Evolutionary conservation across 2,797 vertebrate genomes (phyloP).

Genomic region (Chanos chanos): DNA sequence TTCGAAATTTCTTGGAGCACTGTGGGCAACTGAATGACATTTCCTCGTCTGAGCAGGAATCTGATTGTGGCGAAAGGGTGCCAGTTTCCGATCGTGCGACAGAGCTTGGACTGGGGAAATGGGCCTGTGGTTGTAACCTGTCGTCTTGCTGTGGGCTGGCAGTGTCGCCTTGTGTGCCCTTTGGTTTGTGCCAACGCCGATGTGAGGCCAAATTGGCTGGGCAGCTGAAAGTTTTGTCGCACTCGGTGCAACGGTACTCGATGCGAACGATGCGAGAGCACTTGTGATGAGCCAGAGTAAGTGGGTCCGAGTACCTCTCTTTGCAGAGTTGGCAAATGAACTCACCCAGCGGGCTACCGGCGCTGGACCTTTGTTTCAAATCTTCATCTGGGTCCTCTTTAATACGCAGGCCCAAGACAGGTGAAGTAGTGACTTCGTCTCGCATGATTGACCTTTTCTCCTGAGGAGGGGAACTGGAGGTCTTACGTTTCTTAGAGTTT

Average conservation of each 20-base stretch:
- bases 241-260: conserved; percentile 60
- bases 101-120: neutral
- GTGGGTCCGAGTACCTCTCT: conserved; percentile 50
- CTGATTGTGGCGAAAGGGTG: conserved; percentile 26
- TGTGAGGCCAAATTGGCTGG: conserved; percentile 61
- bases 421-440: conserved; percentile 53
- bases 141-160: conserved; percentile 15
- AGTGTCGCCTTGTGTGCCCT: conserved; percentile 11
- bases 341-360: conserved; percentile 41
- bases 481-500: conserved; percentile 42
- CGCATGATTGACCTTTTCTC: conserved; percentile 33
- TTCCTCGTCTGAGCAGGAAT: conserved; percentile 46
- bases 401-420: conserved; percentile 51
- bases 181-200: conserved; percentile 59
- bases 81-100: neutral
- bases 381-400: conserved; percentile 40
- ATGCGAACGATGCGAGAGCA: conserved; percentile 59
- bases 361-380: neutral
- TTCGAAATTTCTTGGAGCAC: conserved; percentile 53
- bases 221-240: conserved; percentile 60
- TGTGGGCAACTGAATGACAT: conserved; percentile 46
- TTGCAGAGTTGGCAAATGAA: conserved; percentile 61
- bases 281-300: conserved; percentile 54
- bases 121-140: conserved; percentile 8
- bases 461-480: conserved; percentile 7